Evolutionary conservation across 2,113 vertebrate genomes (phyloP).

Genomic region (Coreoperca whiteheadi): DNA sequence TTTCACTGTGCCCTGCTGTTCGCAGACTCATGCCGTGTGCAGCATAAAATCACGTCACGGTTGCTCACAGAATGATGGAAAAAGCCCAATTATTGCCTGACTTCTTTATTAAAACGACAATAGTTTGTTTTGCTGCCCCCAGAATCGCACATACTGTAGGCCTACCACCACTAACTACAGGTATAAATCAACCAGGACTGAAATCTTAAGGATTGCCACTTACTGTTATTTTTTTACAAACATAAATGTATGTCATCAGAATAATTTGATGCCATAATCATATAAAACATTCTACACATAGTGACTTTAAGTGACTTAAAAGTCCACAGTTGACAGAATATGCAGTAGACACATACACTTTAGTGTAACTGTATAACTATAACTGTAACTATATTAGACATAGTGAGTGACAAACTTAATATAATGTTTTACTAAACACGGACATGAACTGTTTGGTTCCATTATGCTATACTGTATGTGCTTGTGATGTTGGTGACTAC

Average conservation of each 20-base stretch:
- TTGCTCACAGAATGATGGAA: no score
- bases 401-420: neutral
- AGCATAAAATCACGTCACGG: no score
- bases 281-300: neutral
- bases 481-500: neutral
- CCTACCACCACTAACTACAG: no score
- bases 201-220: no score
- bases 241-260: neutral
- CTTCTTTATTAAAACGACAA: no score
- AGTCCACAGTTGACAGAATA: neutral
- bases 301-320: neutral
- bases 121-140: no score
- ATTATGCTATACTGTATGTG: neutral
- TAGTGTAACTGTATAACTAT: neutral
- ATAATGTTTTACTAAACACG: neutral
- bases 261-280: neutral
- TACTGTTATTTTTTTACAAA: neutral
- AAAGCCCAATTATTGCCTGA: no score
- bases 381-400: neutral
- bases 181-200: no score
- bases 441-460: neutral
- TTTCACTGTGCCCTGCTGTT: no score
- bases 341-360: neutral
- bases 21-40: no score
- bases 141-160: no score